A percentile compares a stretch with the other conserved stretches of the same genome.
These are phyloP conservation scores for Rhabdophis nuchalis DNA, from an alignment of 2,797 vertebrate species.

Conservation along the genomic window DNA sequence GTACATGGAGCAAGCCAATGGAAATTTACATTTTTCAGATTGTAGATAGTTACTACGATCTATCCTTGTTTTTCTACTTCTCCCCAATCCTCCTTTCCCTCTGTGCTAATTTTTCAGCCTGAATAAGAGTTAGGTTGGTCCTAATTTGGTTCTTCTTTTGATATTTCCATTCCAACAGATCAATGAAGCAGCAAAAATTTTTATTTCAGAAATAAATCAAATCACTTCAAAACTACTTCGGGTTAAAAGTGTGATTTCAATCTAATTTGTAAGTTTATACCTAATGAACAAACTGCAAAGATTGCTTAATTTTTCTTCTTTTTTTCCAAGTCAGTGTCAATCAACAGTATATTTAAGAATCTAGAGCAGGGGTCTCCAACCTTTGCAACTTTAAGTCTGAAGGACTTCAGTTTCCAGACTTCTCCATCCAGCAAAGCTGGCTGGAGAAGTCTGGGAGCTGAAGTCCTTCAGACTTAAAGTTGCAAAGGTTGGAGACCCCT, in stretches of 20 bases:
- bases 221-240: not conserved
- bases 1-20: not conserved
- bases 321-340: not conserved
- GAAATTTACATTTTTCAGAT: not conserved
- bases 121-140: not conserved
- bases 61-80: not conserved
- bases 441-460: too few relatives aligned
- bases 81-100: not conserved
- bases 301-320: not conserved
- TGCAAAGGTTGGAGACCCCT: too few relatives aligned
- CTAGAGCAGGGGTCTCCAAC: too few relatives aligned
- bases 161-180: not conserved
- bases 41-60: too few relatives aligned
- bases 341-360: not conserved
- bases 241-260: not conserved
- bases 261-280: not conserved
- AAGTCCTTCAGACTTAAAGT: too few relatives aligned
- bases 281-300: not conserved
- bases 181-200: not conserved
- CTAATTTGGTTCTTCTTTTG: not conserved
- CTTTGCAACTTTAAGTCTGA: too few relatives aligned
- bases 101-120: not conserved
- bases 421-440: too few relatives aligned
- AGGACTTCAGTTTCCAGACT: too few relatives aligned
- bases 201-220: not conserved